Percentiles rank a stretch among this genome's conserved stretches.
Conservation (phyloP, 2,797 vertebrate genomes). For the Diplodus sargus region DNA sequence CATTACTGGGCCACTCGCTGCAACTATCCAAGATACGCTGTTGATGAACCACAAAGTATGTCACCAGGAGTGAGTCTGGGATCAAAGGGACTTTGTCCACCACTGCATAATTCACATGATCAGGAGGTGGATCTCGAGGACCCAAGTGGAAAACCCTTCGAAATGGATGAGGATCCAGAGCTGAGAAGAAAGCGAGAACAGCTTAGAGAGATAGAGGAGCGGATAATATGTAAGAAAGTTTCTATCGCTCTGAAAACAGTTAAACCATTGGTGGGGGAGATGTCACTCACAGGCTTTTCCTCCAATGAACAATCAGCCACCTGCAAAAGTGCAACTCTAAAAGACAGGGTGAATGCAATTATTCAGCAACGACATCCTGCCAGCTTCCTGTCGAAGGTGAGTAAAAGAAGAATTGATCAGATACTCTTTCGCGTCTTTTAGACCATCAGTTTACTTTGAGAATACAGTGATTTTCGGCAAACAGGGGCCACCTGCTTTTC, state of each 20-base stretch:
- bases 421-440: not conserved
- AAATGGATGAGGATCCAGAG: constrained; percentile 48
- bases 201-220: constrained; percentile 62
- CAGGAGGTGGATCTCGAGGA: not conserved
- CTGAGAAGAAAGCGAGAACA: constrained; percentile 59
- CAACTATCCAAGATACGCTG: not conserved
- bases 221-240: constrained; percentile 60
- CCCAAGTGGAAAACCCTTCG: constrained; percentile 27
- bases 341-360: constrained; percentile 67
- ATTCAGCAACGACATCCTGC: constrained; percentile 45
- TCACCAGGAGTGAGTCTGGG: not conserved
- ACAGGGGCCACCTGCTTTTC: not conserved
- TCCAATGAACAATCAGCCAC: not conserved
- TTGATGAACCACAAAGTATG: not conserved
- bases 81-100: not conserved
- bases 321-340: constrained; percentile 34
- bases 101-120: not conserved
- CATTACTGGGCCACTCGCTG: not conserved
- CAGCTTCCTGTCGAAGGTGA: constrained; percentile 56
- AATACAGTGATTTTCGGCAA: not conserved
- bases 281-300: rapidly evolving
- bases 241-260: constrained; percentile 49
- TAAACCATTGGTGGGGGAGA: not conserved
- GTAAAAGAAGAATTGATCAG: not conserved
- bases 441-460: not conserved